Percentiles rank a stretch among this genome's conserved stretches.
Evolutionary conservation across 2,113 vertebrate genomes (phyloP).

Genomic region (Scopus umbretta): DNA sequence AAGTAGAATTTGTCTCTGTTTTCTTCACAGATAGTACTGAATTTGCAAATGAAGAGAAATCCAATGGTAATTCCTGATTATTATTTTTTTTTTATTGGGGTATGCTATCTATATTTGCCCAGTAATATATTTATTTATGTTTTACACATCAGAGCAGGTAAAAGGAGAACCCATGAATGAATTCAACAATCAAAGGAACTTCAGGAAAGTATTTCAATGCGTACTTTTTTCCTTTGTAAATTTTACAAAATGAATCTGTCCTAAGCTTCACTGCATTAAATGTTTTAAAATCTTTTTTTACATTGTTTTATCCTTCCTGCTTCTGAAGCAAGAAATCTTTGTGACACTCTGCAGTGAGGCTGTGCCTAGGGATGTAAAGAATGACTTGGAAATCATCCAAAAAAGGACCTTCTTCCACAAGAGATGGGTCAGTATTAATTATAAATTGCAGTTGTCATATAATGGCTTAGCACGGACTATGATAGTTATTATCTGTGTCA

Average conservation of each 20-base stretch:
- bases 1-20: constrained; percentile 18
- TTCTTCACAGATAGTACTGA: not conserved
- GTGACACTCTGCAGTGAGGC: not conserved
- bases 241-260: not conserved
- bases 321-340: constrained; percentile 16
- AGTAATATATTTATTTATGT: not conserved
- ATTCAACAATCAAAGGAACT: not conserved
- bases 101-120: not conserved
- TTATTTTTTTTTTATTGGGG: not conserved
- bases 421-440: constrained; percentile 1
- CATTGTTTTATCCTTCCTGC: not conserved
- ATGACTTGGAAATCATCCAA: constrained; percentile 2
- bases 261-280: not conserved
- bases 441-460: not conserved
- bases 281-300: not conserved
- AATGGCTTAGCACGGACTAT: not conserved
- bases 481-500: not conserved
- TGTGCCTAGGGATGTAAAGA: not conserved
- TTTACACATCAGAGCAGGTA: not conserved
- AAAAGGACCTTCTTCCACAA: not conserved
- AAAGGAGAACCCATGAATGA: not conserved
- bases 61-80: not conserved
- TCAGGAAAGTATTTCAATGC: not conserved
- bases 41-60: not conserved
- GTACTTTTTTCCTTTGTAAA: not conserved